A percentile compares a stretch with the other conserved stretches of the same genome.
Evolutionary conservation across 2,797 vertebrate genomes (phyloP).

Genomic region (Thripadectes ignobilis): DNA sequence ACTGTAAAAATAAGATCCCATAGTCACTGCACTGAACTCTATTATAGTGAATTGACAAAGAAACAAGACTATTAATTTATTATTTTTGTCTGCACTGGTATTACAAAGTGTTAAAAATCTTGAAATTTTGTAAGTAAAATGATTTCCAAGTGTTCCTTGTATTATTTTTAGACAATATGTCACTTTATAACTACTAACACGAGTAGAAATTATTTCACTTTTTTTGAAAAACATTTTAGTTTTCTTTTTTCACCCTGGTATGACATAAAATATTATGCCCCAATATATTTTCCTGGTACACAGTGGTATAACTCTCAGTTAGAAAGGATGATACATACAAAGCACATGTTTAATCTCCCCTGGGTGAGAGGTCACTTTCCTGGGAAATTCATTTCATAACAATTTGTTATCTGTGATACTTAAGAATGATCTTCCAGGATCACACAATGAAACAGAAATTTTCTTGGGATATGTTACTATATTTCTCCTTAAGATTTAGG

Average conservation of each 20-base stretch:
- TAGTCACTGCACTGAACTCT: background rate
- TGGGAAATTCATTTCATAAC: slow-evolving; percentile 43
- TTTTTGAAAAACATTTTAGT: background rate
- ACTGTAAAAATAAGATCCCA: background rate
- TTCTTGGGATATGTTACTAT: slow-evolving; percentile 37
- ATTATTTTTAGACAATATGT: background rate
- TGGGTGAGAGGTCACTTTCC: slow-evolving; percentile 4
- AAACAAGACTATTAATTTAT: background rate
- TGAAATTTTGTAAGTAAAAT: background rate
- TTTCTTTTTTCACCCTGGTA: background rate
- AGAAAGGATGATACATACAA: background rate
- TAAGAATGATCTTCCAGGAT: slow-evolving; percentile 27
- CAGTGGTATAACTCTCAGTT: background rate
- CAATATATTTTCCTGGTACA: background rate
- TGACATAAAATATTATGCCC: background rate
- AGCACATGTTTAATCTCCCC: slow-evolving; percentile 43
- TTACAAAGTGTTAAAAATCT: background rate
- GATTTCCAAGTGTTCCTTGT: background rate
- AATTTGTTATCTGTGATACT: slow-evolving; percentile 29
- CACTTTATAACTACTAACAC: background rate
- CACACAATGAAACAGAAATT: background rate
- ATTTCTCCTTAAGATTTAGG: slow-evolving; percentile 15
- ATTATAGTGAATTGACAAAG: background rate
- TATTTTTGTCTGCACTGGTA: background rate
- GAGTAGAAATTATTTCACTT: background rate